These are phyloP conservation scores for Lasioglossum morio DNA, from an alignment of 2,888 invertebrate genomes.

Conservation along the genomic window DNA sequence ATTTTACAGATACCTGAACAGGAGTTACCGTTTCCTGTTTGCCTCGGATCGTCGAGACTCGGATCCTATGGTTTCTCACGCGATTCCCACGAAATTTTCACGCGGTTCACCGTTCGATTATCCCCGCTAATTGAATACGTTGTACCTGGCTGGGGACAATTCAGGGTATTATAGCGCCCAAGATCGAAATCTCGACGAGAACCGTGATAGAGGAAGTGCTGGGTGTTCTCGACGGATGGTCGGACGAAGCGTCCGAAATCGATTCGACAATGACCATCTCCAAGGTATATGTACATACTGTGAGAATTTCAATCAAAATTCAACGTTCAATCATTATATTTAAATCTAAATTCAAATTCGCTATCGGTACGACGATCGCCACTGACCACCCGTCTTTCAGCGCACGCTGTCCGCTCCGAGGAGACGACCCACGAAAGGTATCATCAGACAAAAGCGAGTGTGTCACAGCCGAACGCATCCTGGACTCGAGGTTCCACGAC, in stretches of 20 bases:
- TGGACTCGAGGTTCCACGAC: constrained; percentile 61
- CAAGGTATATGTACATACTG: constrained; percentile 70
- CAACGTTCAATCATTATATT: no score
- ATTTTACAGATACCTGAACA: background rate
- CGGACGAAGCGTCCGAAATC: constrained; percentile 74
- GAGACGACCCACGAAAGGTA: constrained; percentile 72
- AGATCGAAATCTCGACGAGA: constrained; percentile 89
- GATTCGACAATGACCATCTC: constrained; percentile 84
- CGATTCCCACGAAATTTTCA: background rate
- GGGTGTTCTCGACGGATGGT: constrained; percentile 70
- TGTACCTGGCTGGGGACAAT: background rate
- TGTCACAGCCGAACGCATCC: constrained; percentile 78
- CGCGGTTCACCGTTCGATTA: no score
- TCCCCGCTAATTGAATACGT: background rate
- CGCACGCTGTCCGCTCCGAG: constrained; percentile 72
- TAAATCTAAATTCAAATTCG: no score
- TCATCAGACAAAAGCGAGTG: constrained; percentile 80
- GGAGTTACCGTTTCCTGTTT: background rate
- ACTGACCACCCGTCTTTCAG: constrained; percentile 57
- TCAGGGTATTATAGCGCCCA: constrained; percentile 90
- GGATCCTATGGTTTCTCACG: background rate
- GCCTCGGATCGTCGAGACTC: background rate
- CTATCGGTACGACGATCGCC: background rate
- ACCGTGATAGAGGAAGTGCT: constrained; percentile 88
- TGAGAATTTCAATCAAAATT: no score